These are phyloP conservation scores for Stenurella melanura DNA, from an alignment of 2,888 invertebrate species.

Conservation along the genomic window DNA sequence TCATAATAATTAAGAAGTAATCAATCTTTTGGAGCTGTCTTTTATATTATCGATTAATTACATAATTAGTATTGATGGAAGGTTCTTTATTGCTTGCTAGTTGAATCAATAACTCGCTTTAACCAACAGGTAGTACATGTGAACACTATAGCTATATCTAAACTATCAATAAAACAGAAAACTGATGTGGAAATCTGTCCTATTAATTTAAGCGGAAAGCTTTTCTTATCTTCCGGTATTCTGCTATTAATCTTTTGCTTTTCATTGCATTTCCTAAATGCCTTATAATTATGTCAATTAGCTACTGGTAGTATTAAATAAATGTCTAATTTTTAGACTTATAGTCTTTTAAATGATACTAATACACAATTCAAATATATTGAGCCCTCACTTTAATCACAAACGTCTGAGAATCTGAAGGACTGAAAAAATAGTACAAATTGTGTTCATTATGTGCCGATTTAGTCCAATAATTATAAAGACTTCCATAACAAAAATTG, in stretches of 20 bases:
- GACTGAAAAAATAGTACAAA: too few species aligned
- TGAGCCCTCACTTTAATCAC: too few species aligned
- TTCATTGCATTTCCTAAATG: not conserved
- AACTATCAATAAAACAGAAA: not conserved
- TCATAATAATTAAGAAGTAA: not conserved
- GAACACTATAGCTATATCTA: not conserved
- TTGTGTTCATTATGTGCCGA: too few species aligned
- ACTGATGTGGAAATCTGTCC: not conserved
- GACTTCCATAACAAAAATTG: too few species aligned
- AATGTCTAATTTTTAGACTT: slow-evolving; percentile 9
- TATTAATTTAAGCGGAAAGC: slow-evolving; percentile 17
- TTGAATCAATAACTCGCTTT: not conserved
- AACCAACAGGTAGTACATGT: too few species aligned
- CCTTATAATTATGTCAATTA: not conserved
- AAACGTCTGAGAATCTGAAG: too few species aligned
- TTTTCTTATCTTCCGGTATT: slow-evolving; percentile 1
- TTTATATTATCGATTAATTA: not conserved
- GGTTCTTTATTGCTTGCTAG: not conserved
- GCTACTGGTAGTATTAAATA: not conserved
- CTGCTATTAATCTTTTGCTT: slow-evolving; percentile 22
- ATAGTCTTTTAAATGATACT: too few species aligned
- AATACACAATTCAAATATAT: too few species aligned
- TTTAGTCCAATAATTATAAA: too few species aligned
- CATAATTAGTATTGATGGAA: not conserved
- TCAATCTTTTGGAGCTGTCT: not conserved